phyloP scores from a whole-genome alignment of 2,888 invertebrate genomes.

The Hirtodrosophila confusa region DNA sequence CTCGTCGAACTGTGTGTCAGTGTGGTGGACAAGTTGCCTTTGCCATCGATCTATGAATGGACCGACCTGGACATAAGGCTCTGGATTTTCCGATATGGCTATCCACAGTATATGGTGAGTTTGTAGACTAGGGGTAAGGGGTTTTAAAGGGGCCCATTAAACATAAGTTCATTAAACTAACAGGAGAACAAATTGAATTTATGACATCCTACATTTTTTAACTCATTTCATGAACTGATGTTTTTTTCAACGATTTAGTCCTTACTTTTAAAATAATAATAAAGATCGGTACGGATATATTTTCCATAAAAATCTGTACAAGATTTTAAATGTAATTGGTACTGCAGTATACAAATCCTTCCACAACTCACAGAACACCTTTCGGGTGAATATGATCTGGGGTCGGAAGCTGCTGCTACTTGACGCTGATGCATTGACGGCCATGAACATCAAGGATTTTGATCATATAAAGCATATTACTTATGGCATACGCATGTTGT shows the following conservation, averaged over 20 bases:
- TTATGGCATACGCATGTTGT: conserved; percentile 83
- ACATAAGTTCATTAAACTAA: too few relatives aligned
- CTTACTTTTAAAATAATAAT: too few relatives aligned
- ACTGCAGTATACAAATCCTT: background rate
- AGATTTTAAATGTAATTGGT: too few relatives aligned
- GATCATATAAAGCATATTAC: conserved; percentile 83
- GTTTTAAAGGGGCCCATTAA: too few relatives aligned
- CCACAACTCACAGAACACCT: conserved; percentile 80
- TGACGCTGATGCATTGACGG: conserved; percentile 84
- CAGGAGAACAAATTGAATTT: too few relatives aligned
- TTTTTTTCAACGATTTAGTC: too few relatives aligned
- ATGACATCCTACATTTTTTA: too few relatives aligned
- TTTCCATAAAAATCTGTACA: too few relatives aligned
- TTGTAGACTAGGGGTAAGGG: background rate
- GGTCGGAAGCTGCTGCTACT: conserved; percentile 84
- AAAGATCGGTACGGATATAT: too few relatives aligned
- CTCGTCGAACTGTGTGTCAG: conserved; percentile 80
- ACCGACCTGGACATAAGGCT: conserved; percentile 83
- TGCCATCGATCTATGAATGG: conserved; percentile 85
- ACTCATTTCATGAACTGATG: too few relatives aligned
- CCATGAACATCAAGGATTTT: conserved; percentile 85
- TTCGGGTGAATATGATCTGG: conserved; percentile 84
- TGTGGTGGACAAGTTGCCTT: conserved; percentile 83
- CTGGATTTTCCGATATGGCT: conserved; percentile 85
- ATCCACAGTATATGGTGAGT: conserved; percentile 85